A percentile compares a stretch with the other conserved stretches of the same genome.
These are phyloP conservation scores for Muntiacus muntjak DNA, from an alignment of 2,113 vertebrate species.

Conservation along the genomic window DNA sequence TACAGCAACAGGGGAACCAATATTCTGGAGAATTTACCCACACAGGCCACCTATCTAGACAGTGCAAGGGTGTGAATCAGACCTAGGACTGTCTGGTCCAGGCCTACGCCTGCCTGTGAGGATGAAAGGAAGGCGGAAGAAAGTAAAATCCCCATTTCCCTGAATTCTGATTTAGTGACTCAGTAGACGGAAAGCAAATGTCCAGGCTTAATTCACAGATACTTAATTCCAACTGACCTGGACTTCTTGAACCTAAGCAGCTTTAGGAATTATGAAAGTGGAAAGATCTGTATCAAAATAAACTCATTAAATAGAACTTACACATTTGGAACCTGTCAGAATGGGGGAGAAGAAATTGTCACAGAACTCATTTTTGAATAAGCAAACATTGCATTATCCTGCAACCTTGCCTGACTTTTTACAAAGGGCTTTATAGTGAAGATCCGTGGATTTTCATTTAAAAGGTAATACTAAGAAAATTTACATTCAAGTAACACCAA, in stretches of 20 bases:
- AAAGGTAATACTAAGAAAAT: not conserved
- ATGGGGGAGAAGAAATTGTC: not conserved
- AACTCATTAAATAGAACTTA: not conserved
- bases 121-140: not conserved
- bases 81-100: not conserved
- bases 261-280: not conserved
- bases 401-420: not conserved
- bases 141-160: not conserved
- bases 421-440: not conserved
- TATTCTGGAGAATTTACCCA: not conserved
- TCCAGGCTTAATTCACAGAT: not conserved
- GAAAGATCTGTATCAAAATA: not conserved
- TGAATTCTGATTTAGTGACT: constrained; percentile 20
- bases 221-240: constrained; percentile 40
- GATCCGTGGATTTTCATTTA: not conserved
- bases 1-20: not conserved
- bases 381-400: not conserved
- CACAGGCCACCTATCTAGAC: not conserved
- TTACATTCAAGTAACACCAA: not conserved
- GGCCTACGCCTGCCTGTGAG: not conserved
- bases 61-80: not conserved
- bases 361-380: not conserved
- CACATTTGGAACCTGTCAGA: not conserved
- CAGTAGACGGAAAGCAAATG: not conserved
- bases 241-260: not conserved